phyloP scores from a whole-genome alignment of 2,888 invertebrate species.

The Lithophane leautieri region DNA sequence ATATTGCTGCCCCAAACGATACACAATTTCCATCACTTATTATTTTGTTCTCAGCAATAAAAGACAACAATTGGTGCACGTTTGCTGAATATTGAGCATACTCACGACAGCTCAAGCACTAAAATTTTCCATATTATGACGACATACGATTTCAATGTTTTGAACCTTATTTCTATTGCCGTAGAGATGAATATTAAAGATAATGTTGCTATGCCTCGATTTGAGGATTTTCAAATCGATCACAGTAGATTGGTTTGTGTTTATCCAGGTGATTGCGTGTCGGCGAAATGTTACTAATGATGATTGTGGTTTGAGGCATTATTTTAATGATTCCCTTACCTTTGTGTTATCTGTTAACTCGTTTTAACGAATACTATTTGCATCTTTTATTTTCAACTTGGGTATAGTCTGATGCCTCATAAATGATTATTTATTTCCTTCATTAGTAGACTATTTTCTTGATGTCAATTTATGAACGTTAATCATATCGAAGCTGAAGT shows the following conservation, averaged over 20 bases:
- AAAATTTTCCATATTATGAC: constrained; percentile 41
- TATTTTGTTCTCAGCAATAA: constrained; percentile 29
- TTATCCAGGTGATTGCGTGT: constrained; percentile 64
- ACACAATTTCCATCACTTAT: constrained; percentile 12
- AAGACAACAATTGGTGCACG: constrained; percentile 47
- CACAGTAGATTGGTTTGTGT: constrained; percentile 61
- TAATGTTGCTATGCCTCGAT: constrained; percentile 40
- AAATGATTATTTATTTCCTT: too few relatives aligned
- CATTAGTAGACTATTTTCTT: too few relatives aligned
- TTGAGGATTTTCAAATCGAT: constrained; percentile 64
- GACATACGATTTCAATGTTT: constrained; percentile 4
- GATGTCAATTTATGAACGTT: not conserved
- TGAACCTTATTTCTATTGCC: constrained; percentile 23
- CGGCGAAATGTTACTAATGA: constrained; percentile 54
- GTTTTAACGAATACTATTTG: not conserved
- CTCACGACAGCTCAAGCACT: constrained; percentile 31
- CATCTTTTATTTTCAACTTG: too few relatives aligned
- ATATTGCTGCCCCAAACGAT: constrained; percentile 1
- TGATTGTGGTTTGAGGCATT: constrained; percentile 55
- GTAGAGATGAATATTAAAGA: constrained; percentile 32
- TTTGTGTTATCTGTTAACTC: constrained; percentile 8
- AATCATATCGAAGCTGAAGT: too few relatives aligned
- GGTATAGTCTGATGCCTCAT: too few relatives aligned
- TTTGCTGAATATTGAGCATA: constrained; percentile 46
- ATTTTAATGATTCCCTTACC: constrained; percentile 41